Evolutionary conservation across 2,888 invertebrate genomes (phyloP).

Genomic region (Euplexia lucipara): DNA sequence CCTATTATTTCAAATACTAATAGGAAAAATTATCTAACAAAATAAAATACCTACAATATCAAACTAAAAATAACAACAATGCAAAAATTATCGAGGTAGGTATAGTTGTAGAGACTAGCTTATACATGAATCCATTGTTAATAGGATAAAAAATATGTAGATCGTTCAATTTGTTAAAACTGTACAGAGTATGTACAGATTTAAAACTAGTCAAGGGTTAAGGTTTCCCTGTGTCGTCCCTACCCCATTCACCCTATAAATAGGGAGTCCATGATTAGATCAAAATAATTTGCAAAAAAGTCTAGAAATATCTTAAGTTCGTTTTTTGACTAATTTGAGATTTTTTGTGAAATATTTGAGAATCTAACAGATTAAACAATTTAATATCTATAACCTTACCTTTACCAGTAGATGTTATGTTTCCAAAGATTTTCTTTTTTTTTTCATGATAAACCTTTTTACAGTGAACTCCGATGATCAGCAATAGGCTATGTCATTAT

Average conservation of each 20-base stretch:
- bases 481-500: no score
- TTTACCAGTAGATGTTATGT: no score
- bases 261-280: conserved; percentile 30
- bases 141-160: background rate
- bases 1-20: background rate
- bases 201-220: conserved; percentile 36
- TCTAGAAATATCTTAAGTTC: no score
- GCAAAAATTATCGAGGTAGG: background rate
- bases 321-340: no score
- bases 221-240: conserved; percentile 36
- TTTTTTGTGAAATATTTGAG: no score
- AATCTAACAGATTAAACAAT: no score
- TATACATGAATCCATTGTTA: background rate
- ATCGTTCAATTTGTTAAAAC: background rate
- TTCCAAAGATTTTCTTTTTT: no score
- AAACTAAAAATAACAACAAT: background rate
- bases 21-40: background rate
- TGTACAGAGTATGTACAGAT: background rate
- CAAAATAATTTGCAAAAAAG: background rate
- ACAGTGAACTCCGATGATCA: no score
- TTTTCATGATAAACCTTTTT: no score
- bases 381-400: no score
- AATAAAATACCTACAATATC: background rate
- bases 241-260: conserved; percentile 41
- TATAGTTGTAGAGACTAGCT: background rate